Conservation (phyloP, 2,797 vertebrate genomes). For the Chromis chromis region DNA sequence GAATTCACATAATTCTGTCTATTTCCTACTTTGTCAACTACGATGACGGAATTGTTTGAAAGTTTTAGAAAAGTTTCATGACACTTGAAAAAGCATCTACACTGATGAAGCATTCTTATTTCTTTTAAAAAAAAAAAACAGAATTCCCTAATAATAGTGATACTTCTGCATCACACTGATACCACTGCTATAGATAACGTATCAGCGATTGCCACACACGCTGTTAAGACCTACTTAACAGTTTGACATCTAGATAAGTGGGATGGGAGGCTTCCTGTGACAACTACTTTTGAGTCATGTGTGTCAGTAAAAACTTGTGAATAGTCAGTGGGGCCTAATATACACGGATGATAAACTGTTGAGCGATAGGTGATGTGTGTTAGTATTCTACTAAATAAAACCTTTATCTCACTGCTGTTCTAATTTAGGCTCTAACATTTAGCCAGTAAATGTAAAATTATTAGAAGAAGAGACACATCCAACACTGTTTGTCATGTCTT, state of each 20-base stretch:
- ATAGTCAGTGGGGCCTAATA: background rate
- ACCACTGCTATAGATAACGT: background rate
- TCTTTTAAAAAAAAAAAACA: background rate
- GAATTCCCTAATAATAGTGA: background rate
- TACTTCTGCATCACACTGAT: background rate
- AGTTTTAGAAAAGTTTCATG: background rate
- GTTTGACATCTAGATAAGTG: no score
- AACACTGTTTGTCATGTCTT: no score
- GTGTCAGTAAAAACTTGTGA: background rate
- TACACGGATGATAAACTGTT: background rate
- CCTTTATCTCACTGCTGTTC: background rate
- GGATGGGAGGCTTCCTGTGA: background rate
- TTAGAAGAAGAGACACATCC: no score
- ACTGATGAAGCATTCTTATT: background rate
- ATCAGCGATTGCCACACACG: no score
- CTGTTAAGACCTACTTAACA: no score
- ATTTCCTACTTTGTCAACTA: slow-evolving; percentile 8
- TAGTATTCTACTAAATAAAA: no score
- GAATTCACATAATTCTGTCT: background rate
- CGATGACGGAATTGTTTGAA: background rate
- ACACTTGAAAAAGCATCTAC: background rate
- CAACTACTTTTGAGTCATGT: background rate
- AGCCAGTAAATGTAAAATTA: no score
- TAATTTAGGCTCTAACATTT: background rate
- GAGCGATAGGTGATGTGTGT: background rate